Conservation (phyloP, 2,797 vertebrate genomes). For the Lophius americanus region DNA sequence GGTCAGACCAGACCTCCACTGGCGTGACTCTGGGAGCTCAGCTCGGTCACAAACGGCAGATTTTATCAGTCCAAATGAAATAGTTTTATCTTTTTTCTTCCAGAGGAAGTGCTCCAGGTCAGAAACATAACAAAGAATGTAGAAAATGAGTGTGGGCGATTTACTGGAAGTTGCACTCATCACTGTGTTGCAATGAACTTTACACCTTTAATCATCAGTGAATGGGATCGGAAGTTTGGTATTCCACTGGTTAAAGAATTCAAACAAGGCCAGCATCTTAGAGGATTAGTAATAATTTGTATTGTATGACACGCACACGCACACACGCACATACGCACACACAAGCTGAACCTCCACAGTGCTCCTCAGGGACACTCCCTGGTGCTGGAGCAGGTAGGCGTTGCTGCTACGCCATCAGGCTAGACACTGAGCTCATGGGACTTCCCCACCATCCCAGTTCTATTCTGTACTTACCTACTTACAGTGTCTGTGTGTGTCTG, state of each 20-base stretch:
- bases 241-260: conserved; percentile 8
- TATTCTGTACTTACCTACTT: conserved; percentile 66
- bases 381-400: conserved; percentile 53
- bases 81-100: conserved; percentile 34
- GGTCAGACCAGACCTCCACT: conserved; percentile 8
- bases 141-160: conserved; percentile 29
- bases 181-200: conserved; percentile 37
- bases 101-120: conserved; percentile 63
- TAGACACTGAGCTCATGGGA: conserved; percentile 80
- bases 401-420: conserved; percentile 58
- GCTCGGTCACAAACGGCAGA: conserved; percentile 23
- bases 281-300: conserved; percentile 9
- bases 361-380: conserved; percentile 52
- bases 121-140: conserved; percentile 51
- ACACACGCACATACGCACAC: conserved; percentile 19
- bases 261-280: conserved; percentile 10
- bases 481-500: conserved; percentile 42
- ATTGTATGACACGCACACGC: conserved; percentile 37
- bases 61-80: conserved; percentile 39
- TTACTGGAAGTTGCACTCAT: conserved; percentile 51
- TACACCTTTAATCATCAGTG: conserved; percentile 3
- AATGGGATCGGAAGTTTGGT: conserved; percentile 12
- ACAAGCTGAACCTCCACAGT: conserved; percentile 18
- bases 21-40: conserved; percentile 7
- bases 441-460: conserved; percentile 62